phyloP scores from a whole-genome alignment of 2,888 invertebrate genomes.

The Teleiodes luculella region DNA sequence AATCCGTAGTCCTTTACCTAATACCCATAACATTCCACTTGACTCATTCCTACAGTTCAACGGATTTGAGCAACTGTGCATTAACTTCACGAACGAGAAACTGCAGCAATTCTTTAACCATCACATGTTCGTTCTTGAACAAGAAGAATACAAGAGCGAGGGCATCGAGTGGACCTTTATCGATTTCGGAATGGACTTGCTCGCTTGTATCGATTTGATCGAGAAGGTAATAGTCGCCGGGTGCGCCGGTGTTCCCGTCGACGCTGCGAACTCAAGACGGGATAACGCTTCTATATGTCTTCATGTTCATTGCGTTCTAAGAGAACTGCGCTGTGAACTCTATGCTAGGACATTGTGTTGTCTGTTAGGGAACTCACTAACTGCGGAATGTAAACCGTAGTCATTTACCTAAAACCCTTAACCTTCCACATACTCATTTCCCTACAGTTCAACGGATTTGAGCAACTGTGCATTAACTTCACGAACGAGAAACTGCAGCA shows the following conservation, averaged over 20 bases:
- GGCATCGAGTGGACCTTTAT: slow-evolving; percentile 98
- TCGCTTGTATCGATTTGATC: slow-evolving; percentile 96
- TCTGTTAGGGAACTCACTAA: slow-evolving; percentile 28
- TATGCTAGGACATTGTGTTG: slow-evolving; percentile 10
- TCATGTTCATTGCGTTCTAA: slow-evolving; percentile 29
- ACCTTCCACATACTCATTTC: slow-evolving; percentile 61
- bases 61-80: slow-evolving; percentile 98
- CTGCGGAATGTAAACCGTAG: slow-evolving; percentile 71
- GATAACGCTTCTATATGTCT: slow-evolving; percentile 21
- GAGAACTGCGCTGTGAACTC: slow-evolving; percentile 29
- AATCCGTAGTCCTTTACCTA: slow-evolving; percentile 56
- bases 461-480: slow-evolving; percentile 99
- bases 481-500: slow-evolving; percentile 98
- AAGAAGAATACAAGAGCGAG: slow-evolving; percentile 96
- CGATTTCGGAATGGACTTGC: slow-evolving; percentile 98
- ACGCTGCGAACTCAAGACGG: slow-evolving; percentile 40
- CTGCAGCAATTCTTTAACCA: slow-evolving; percentile 99
- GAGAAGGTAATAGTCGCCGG: slow-evolving; percentile 87
- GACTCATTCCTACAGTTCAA: slow-evolving; percentile 81
- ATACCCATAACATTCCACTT: slow-evolving; percentile 53
- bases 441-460: slow-evolving; percentile 95
- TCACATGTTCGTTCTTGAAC: slow-evolving; percentile 98
- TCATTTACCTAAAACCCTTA: slow-evolving; percentile 40
- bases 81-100: slow-evolving; percentile 99
- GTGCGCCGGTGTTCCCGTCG: slow-evolving; percentile 38